phyloP scores from a whole-genome alignment of 2,888 invertebrate genomes.

The Panzeria rudis region DNA sequence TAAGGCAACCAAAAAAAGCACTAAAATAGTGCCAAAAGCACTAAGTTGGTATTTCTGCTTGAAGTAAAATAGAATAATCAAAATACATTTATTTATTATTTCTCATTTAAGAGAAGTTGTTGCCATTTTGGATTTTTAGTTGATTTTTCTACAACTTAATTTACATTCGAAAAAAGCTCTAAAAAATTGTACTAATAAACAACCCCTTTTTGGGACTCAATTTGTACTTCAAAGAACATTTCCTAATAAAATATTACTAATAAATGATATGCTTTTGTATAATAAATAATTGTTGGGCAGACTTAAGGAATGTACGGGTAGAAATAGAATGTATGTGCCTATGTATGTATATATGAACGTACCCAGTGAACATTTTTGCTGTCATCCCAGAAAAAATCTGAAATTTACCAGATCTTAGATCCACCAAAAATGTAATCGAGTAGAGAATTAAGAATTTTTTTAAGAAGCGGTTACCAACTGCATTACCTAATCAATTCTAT shows the following conservation, averaged over 20 bases:
- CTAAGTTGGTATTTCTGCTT: too few relatives aligned
- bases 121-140: conserved; percentile 27
- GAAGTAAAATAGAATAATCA: background rate
- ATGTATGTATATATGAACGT: too few relatives aligned
- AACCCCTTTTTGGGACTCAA: conserved; percentile 14
- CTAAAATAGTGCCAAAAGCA: too few relatives aligned
- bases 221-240: conserved; percentile 33
- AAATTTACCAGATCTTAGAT: too few relatives aligned
- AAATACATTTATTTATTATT: background rate
- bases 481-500: too few relatives aligned
- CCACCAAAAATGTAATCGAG: too few relatives aligned
- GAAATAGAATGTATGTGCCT: background rate
- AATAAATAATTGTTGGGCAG: conserved; percentile 27
- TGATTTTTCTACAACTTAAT: conserved; percentile 27
- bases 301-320: background rate
- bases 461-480: too few relatives aligned
- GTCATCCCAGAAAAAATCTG: too few relatives aligned
- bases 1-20: too few relatives aligned
- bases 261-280: conserved; percentile 18
- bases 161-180: background rate
- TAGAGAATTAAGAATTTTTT: too few relatives aligned
- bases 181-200: conserved; percentile 1
- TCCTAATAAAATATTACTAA: conserved; percentile 44
- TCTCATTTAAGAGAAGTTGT: background rate
- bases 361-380: too few relatives aligned